Conservation (phyloP, 2,113 vertebrate genomes). For the Aegithalos caudatus region DNA sequence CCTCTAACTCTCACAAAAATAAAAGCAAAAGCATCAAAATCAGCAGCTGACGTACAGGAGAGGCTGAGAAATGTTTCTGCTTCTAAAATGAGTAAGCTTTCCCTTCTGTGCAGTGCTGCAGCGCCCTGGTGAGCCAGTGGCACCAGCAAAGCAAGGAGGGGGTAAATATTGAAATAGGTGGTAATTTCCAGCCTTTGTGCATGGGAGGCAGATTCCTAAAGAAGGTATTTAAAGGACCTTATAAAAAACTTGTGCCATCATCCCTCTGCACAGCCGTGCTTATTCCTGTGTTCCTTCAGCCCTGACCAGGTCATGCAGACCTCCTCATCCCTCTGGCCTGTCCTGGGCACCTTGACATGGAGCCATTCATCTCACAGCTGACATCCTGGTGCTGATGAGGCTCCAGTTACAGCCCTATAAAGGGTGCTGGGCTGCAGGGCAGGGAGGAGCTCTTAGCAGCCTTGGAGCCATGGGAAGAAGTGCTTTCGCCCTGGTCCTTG, state of each 20-base stretch:
- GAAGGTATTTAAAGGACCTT: not conserved
- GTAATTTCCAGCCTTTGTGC: not conserved
- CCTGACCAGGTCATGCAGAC: not conserved
- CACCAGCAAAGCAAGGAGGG: not conserved
- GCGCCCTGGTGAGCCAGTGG: not conserved
- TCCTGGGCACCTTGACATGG: not conserved
- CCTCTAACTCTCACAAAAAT: not conserved
- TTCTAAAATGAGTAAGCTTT: not conserved
- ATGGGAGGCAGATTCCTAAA: not conserved
- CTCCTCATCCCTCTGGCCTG: not conserved
- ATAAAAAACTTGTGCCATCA: accelerated
- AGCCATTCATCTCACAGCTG: not conserved
- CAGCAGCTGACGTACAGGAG: not conserved
- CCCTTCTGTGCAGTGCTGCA: accelerated
- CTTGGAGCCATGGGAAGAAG: not conserved
- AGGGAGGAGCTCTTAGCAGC: not conserved
- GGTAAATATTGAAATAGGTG: not conserved
- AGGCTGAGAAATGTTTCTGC: not conserved
- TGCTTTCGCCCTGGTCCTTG: not conserved
- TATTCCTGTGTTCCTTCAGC: not conserved
- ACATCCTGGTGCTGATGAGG: not conserved
- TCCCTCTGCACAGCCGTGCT: not conserved
- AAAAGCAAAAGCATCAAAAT: not conserved
- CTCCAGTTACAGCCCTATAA: constrained; percentile 31
- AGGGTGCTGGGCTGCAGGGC: accelerated